Evolutionary conservation across 2,113 vertebrate genomes (phyloP).

Genomic region (Sapajus apella): DNA sequence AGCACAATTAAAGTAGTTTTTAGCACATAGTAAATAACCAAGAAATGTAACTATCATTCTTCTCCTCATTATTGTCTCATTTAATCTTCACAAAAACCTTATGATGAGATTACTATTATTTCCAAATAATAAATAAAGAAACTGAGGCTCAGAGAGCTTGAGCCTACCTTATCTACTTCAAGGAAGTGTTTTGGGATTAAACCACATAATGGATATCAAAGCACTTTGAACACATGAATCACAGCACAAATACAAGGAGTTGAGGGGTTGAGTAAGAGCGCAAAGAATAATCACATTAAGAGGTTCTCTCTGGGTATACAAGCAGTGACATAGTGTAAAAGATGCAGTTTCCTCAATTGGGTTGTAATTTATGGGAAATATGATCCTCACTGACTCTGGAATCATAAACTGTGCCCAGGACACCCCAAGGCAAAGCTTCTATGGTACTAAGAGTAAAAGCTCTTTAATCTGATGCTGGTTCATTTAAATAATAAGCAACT

Average conservation of each 20-base stretch:
- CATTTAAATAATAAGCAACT: constrained; percentile 23
- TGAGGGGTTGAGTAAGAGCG: neutral
- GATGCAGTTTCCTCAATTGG: neutral
- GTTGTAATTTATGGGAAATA: neutral
- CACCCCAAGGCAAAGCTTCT: neutral
- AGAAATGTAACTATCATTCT: neutral
- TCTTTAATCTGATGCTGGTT: neutral
- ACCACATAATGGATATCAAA: neutral
- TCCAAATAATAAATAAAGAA: neutral
- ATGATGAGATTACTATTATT: neutral
- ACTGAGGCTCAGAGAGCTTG: neutral
- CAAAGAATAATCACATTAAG: neutral
- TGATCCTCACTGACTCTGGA: neutral
- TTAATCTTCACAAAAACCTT: neutral
- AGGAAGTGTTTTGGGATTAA: neutral
- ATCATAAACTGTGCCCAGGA: neutral
- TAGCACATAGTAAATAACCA: neutral
- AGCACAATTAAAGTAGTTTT: neutral
- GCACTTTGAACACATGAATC: neutral
- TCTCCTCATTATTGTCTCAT: neutral
- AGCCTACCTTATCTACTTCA: neutral
- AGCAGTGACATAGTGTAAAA: neutral
- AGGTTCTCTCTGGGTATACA: neutral
- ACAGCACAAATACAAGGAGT: neutral
- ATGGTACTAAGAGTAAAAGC: neutral